Conservation (phyloP, 2,797 vertebrate species). For the Crocidura indochinensis region DNA sequence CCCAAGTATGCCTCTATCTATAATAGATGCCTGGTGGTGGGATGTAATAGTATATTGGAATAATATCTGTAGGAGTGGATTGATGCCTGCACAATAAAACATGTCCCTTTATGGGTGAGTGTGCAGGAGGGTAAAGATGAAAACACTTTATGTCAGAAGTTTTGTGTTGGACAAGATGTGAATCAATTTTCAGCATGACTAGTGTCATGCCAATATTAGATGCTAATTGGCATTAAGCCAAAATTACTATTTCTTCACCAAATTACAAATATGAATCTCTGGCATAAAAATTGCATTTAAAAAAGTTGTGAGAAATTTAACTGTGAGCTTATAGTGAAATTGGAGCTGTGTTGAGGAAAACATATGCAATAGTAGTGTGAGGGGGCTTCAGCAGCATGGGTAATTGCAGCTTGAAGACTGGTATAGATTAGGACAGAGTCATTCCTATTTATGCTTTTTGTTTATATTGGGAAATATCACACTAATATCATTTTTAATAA, state of each 20-base stretch:
- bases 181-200: conserved; percentile 71
- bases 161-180: conserved; percentile 63
- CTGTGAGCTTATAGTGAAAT: conserved; percentile 58
- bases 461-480: conserved; percentile 72
- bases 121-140: conserved; percentile 35
- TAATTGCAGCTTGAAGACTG: conserved; percentile 78
- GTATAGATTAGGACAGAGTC: conserved; percentile 59
- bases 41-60: background rate
- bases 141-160: conserved; percentile 20
- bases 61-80: background rate
- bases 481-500: conserved; percentile 79
- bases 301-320: conserved; percentile 61
- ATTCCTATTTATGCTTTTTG: conserved; percentile 71
- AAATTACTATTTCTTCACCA: conserved; percentile 66
- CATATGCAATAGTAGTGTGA: conserved; percentile 13
- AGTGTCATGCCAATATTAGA: conserved; percentile 61
- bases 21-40: background rate
- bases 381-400: background rate
- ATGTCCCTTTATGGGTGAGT: background rate
- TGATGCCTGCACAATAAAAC: background rate
- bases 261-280: conserved; percentile 40
- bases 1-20: background rate
- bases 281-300: conserved; percentile 53
- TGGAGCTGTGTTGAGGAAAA: conserved; percentile 56
- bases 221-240: conserved; percentile 68